Base-by-base conservation (phyloP, 2,113 vertebrate species). In the Calyptomena viridis region DNA sequence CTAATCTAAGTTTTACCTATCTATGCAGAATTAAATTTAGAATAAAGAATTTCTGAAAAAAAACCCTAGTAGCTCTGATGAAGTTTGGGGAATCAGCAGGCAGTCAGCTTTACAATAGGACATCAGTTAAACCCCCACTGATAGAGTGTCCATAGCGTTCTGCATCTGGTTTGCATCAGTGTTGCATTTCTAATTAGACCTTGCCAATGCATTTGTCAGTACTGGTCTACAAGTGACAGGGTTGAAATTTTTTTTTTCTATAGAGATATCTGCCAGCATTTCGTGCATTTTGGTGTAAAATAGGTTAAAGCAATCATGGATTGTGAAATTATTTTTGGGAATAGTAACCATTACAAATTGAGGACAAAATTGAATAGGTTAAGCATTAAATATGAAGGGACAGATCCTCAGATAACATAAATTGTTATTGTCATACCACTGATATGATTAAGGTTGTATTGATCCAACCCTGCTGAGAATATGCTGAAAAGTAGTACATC, bases 151-250 rank as follows among this genome's bases (percentile, higher is more conserved):
- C 47, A 40, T 77, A 87, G 86, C 33, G 39, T 80, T 86, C 85
- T 84, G 72, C 83, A 86, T 88, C 83, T 95, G 82, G 31, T 83
- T 92, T 89, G 17, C 44, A 86, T 93, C 76, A 88, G 52, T 39
- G 53, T 78, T 94, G 50, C 63, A 77, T 91, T 91, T 89, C 89
- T 91, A 87, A 91, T 82, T 87, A 89, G 53, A 84, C 47, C 18
- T 93, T 92, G 72, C 52, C 42, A 67, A 80, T 86, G 22, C 20
- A 16, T 95, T 90, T 88, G 42, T 81, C 73, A 37, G 14, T 69
- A 49, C 28, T 31, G 37, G 33, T 76, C 47, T 81, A 60, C 1
- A 1, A 75, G 37, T 69, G 39, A 77, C 17, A 67, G 18, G 22
- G n/a, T 64, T 35, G 42, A 50, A 25, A 22, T 39, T 9, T 15